Conservation (phyloP, 1,140 invertebrate species). For the Melanaphis sacchari region DNA sequence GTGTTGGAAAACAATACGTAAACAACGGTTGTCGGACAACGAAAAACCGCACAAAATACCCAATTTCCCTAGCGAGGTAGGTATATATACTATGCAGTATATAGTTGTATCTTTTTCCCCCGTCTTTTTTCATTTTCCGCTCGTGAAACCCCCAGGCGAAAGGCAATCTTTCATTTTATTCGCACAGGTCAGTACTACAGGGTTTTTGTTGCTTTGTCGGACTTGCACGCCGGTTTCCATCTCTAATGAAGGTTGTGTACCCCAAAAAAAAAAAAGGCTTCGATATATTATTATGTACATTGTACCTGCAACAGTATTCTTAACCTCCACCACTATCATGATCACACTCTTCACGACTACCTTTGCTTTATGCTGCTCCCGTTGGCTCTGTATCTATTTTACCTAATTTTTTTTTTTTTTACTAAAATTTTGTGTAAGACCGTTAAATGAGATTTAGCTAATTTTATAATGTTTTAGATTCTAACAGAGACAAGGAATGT, state of each 20-base stretch:
- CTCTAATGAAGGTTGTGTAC: slow-evolving; percentile 26
- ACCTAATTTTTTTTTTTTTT: no score
- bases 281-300: not conserved
- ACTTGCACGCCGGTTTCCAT: not conserved
- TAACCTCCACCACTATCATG: not conserved
- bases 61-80: slow-evolving; percentile 34
- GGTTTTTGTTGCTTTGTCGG: slow-evolving; percentile 30
- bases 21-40: slow-evolving; percentile 36
- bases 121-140: not conserved
- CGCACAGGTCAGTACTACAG: slow-evolving; percentile 19
- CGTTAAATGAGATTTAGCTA: not conserved
- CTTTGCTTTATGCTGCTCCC: not conserved
- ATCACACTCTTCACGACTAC: not conserved
- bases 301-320: not conserved
- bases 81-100: not conserved
- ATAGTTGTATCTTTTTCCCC: not conserved
- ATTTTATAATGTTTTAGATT: not conserved
- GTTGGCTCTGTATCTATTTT: not conserved
- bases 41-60: slow-evolving; percentile 25
- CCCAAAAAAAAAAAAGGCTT: not conserved
- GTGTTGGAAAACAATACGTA: not conserved
- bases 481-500: not conserved
- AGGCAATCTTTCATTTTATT: slow-evolving; percentile 46
- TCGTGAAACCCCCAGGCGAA: not conserved
- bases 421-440: no score